Base-by-base conservation (phyloP, 2,797 vertebrate genomes). In the Pangasius djambal region DNA sequence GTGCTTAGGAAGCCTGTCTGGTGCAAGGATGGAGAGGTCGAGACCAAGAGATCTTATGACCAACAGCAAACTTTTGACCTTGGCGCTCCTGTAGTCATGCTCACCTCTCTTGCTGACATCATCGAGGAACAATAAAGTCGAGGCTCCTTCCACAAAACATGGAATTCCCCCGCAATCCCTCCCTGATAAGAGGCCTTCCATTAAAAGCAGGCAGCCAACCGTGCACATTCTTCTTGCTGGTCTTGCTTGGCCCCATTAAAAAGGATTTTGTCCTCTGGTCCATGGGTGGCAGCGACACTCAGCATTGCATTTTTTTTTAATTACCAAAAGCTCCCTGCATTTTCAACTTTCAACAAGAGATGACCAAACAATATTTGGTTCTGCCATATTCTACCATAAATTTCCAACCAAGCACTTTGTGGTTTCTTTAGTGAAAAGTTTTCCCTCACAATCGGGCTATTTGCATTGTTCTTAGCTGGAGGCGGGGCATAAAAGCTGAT, bases 131-230 rank as follows among this genome's bases (percentile, higher is more conserved):
- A 93, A 91, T 89, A 88, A 92, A 92, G 83, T 22, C 70, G 37
- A 44, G 91, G 86, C 91, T 89, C 89, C 91, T 85, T 87, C 70
- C 86, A 85, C 75, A 79, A 90, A 69, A 90, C 59, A 93, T 93
- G 96, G 96, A 96, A 96, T 96, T 96, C 95, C 96, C 95, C 95
- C 93, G 92, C 95, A 95, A 93, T 95, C 94, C 95, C 89, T 91
- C 86, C 90, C 89, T 89, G 86, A 94, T 95, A 94, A 96, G 95
- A 95, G 95, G 95, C 88, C 93, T 90, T 94, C 95, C 94, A 96
- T 97, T 96, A 95, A 96, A 96, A 95, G 93, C 93, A 94, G 92
- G 94, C 95, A 96, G 95, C 95, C 95, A 95, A 96, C 94, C 95
- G 93, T 96, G 94, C 93, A 91, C 94, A 95, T 96, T 96, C 95